These are phyloP conservation scores for Drosophila incognita DNA, from an alignment of 2,888 invertebrate species.

Conservation along the genomic window DNA sequence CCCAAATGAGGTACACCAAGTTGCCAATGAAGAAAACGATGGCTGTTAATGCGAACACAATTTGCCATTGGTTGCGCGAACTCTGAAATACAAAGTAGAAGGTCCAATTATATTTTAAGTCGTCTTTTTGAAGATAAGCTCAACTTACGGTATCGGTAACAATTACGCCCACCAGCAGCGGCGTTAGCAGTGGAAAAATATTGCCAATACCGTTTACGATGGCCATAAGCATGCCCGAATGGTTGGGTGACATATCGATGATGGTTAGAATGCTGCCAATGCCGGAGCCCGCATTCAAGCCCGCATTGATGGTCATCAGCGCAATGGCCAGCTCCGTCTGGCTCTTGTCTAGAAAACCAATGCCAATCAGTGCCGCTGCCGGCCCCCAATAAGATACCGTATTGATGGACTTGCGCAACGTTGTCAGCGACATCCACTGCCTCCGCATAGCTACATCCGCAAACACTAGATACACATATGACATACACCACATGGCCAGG, in stretches of 20 bases:
- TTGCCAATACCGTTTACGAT: constrained; percentile 88
- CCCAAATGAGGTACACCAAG: constrained; percentile 89
- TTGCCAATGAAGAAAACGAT: constrained; percentile 89
- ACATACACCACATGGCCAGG: constrained; percentile 85
- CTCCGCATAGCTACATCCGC: constrained; percentile 85
- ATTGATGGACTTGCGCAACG: constrained; percentile 73
- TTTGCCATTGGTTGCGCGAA: constrained; percentile 89
- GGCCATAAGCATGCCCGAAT: constrained; percentile 88
- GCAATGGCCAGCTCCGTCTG: constrained; percentile 84
- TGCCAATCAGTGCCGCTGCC: constrained; percentile 85
- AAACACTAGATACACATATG: constrained; percentile 85
- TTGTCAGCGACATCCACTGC: constrained; percentile 81
- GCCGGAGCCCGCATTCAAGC: constrained; percentile 79
- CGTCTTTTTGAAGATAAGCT: background rate
- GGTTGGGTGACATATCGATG: constrained; percentile 89
- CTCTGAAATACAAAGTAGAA: constrained; percentile 46
- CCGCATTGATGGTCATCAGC: constrained; percentile 87
- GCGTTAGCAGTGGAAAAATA: constrained; percentile 87
- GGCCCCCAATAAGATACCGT: constrained; percentile 85
- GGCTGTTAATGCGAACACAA: constrained; percentile 89
- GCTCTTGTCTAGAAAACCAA: constrained; percentile 85
- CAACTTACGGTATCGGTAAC: constrained; percentile 83
- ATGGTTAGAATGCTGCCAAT: constrained; percentile 86
- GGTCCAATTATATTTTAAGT: background rate
- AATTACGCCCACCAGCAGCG: constrained; percentile 86